A percentile compares a stretch with the other conserved stretches of the same genome.
These are phyloP conservation scores for Pogoniulus pusillus DNA, from an alignment of 2,797 vertebrate species.

Conservation along the genomic window DNA sequence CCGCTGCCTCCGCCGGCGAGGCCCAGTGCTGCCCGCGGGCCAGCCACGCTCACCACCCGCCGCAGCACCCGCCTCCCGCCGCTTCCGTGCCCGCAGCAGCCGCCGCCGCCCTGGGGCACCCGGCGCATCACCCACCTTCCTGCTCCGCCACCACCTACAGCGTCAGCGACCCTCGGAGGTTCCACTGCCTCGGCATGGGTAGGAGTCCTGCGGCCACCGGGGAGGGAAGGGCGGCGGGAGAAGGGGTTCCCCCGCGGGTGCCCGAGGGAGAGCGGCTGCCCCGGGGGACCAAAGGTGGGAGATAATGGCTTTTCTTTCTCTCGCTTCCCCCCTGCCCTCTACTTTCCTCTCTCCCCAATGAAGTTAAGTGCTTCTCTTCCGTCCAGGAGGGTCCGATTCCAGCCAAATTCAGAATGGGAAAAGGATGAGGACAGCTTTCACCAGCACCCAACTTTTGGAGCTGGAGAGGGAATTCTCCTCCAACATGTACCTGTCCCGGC, in stretches of 20 bases:
- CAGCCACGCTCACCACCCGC: constrained; percentile 76
- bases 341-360: background rate
- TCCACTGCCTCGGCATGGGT: constrained; percentile 96
- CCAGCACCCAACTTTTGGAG: constrained; percentile 97
- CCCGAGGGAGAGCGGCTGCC: background rate
- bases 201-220: constrained; percentile 66
- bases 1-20: constrained; percentile 77
- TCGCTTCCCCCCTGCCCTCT: no score
- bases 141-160: constrained; percentile 89
- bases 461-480: constrained; percentile 96
- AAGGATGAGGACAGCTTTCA: constrained; percentile 97
- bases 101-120: constrained; percentile 79
- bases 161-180: constrained; percentile 93
- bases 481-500: constrained; percentile 97
- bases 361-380: constrained; percentile 13
- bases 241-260: background rate
- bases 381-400: constrained; percentile 84
- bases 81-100: constrained; percentile 66
- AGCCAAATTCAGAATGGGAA: constrained; percentile 93
- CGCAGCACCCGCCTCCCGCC: constrained; percentile 78
- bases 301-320: background rate
- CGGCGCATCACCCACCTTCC: constrained; percentile 80
- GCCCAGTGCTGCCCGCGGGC: constrained; percentile 88
- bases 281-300: background rate
- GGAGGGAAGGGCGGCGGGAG: background rate